Conservation (phyloP, 2,888 invertebrate genomes). For the Steinernema hermaphroditum region DNA sequence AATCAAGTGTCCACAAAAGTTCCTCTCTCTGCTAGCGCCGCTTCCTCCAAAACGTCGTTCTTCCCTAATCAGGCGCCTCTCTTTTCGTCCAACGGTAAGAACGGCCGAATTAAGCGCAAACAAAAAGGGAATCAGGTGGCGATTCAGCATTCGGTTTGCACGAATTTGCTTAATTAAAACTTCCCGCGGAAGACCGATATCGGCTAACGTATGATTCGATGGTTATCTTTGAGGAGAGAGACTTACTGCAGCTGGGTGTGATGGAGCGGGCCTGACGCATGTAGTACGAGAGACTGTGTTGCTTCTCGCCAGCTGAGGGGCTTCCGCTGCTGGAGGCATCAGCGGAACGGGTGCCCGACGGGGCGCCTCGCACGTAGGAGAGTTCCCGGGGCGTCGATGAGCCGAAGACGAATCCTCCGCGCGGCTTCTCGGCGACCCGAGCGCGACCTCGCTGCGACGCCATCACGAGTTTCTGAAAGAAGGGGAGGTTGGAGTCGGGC, state of each 20-base stretch:
- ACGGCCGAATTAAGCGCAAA: not conserved
- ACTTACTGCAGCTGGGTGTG: conserved; percentile 13
- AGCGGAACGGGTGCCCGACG: not conserved
- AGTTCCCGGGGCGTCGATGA: conserved; percentile 61
- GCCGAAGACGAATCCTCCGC: conserved; percentile 51
- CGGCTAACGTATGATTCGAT: too few relatives aligned
- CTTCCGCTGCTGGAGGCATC: not conserved
- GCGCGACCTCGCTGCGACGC: conserved; percentile 27
- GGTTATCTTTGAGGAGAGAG: too few relatives aligned
- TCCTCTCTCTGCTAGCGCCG: not conserved
- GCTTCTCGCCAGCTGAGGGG: not conserved
- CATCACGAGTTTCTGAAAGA: conserved; percentile 13
- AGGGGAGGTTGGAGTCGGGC: not conserved
- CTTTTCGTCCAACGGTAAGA: not conserved
- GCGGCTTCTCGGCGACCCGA: conserved; percentile 32
- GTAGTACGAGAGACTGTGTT: conserved; percentile 37
- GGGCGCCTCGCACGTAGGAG: conserved; percentile 36
- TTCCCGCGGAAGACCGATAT: not conserved
- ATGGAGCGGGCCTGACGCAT: conserved; percentile 37
- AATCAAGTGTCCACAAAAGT: conserved; percentile 14
- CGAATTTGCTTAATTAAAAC: too few relatives aligned
- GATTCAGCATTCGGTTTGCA: too few relatives aligned
- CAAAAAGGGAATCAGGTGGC: not conserved
- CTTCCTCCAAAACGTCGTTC: not conserved
- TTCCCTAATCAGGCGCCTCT: conserved; percentile 3